Conservation (phyloP, 2,888 invertebrate genomes). For the Machimus rusticus region DNA sequence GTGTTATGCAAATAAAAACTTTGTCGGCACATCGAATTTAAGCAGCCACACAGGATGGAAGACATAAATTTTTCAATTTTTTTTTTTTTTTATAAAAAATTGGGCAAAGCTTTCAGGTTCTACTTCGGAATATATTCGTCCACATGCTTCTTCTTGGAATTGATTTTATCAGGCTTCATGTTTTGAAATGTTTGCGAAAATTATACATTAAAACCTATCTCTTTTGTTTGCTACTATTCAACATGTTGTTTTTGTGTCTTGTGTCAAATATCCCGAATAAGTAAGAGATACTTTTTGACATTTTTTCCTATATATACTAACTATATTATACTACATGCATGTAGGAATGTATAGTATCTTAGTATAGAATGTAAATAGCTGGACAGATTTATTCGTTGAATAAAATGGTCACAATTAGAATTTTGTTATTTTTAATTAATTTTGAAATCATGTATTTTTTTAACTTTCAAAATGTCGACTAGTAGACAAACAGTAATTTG, state of each 20-base stretch:
- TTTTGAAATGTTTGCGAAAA: neutral
- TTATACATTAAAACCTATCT: neutral
- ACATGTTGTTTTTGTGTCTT: neutral
- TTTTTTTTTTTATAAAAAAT: neutral
- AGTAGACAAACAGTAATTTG: no score
- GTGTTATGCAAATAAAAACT: neutral
- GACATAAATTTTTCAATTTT: neutral
- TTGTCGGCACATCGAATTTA: neutral
- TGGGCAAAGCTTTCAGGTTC: neutral
- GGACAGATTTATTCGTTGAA: no score
- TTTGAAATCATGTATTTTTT: no score
- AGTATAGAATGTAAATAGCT: no score
- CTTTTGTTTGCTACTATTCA: neutral
- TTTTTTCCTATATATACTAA: no score
- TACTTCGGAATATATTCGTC: neutral
- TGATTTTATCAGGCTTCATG: neutral
- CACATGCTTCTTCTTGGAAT: neutral
- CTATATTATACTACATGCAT: no score
- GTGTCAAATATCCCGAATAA: neutral
- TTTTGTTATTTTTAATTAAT: no score
- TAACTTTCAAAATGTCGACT: no score
- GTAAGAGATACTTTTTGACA: neutral
- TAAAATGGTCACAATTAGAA: no score
- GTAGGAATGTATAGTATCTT: no score
- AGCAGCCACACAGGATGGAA: neutral